Evolutionary conservation across 1,140 invertebrate genomes (phyloP), one percentile per base, ranked within the genome.

Genomic region (Vanessa tameamea): DNA sequence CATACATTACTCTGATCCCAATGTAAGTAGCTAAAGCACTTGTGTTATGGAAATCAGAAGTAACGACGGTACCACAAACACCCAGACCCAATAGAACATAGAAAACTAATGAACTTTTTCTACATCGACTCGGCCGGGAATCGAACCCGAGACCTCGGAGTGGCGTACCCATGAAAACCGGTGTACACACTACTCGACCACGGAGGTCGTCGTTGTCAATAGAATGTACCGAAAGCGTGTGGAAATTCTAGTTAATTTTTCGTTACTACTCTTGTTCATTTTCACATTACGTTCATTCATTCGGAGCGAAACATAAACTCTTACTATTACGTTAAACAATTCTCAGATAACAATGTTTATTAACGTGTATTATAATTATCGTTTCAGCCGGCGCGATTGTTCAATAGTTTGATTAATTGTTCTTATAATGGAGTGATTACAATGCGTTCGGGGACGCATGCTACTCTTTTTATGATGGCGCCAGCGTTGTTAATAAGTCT

Each of bases 361-460:
- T 37, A 61, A 37, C 5, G 53, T 57, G 53, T 57, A 57, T 57
- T 53, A 53, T 8, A 23, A 57, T 57, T 23, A 57, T 61, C 69
- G 55, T n/a, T 48, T 12, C 47, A 16, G 51, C 26, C 70, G 75
- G 61, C 63, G 31, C 64, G 47, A 76, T 72, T 76, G 48, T 78
- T 69, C 71, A 66, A 48, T 70, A 43, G 65, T 73, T 66, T 74
- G 76, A 74, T 74, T 74, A 74, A 78, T 78, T 69, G 69, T 51
- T 57, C 26, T 67, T 77, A 70, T 78, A 78, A 78, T 78, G 53
- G 68, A 68, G 63, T 67, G 59, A 78, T 77, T 73, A 77, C 50
- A 47, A 65, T 37, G 23, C 61, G 26, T 59, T 73, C 55, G 53
- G 57, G 15, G 48, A 20, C 6, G 50, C 50, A 47, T 55, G 53